Evolutionary conservation across 1,140 invertebrate species (phyloP).

Genomic region (Leptopilina boulardi): DNA sequence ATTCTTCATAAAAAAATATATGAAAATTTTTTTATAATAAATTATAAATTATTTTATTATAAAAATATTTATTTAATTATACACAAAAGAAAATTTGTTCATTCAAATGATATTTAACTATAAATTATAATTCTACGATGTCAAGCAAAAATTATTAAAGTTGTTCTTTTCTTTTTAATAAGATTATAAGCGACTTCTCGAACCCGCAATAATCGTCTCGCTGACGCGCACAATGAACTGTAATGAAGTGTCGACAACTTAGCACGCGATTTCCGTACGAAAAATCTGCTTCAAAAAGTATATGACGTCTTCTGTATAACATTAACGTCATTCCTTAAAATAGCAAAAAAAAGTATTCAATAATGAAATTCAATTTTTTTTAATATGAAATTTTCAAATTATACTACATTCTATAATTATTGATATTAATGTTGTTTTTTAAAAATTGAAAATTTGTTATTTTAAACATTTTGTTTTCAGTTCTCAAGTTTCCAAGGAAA

Average conservation of each 20-base stretch:
- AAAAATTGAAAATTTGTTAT: no score
- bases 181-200: neutral
- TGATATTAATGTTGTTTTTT: no score
- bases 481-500: no score
- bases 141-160: neutral
- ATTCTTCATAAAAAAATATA: no score
- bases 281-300: neutral
- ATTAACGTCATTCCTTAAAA: neutral
- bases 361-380: no score
- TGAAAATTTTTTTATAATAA: no score
- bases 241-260: constrained; percentile 6
- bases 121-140: neutral
- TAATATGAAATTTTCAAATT: no score
- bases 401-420: no score
- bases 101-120: neutral
- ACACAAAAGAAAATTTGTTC: no score
- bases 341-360: neutral
- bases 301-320: neutral
- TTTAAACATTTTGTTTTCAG: no score
- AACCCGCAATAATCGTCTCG: neutral
- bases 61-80: no score
- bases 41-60: no score
- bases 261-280: neutral
- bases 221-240: constrained; percentile 12
- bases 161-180: constrained; percentile 16